These are phyloP conservation scores for Camponotus fellah DNA, from an alignment of 2,888 invertebrate species.

Conservation along the genomic window DNA sequence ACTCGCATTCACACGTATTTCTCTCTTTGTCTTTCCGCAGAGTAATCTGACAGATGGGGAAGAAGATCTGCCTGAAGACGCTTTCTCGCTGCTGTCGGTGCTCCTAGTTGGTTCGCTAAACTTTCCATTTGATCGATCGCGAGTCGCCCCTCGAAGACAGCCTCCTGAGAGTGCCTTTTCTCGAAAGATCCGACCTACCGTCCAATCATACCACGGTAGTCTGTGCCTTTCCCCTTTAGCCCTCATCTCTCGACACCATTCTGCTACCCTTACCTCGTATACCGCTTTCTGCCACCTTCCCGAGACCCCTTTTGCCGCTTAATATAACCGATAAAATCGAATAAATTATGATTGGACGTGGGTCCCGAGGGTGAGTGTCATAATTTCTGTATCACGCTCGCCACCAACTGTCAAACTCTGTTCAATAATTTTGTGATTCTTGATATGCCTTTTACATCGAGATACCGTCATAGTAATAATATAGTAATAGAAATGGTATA, in stretches of 20 bases:
- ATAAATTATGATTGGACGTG: constrained; percentile 43
- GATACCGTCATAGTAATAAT: background rate
- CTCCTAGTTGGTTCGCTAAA: constrained; percentile 91
- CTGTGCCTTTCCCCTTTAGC: constrained; percentile 1
- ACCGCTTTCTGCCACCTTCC: constrained; percentile 1
- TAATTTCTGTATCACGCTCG: constrained; percentile 8
- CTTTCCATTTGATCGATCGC: constrained; percentile 76
- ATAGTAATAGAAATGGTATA: background rate
- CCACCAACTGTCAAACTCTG: background rate
- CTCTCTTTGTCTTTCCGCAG: constrained; percentile 77
- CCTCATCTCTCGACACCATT: background rate
- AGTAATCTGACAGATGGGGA: constrained; percentile 87
- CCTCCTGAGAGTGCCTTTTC: constrained; percentile 56
- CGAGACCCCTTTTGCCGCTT: background rate
- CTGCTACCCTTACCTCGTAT: background rate
- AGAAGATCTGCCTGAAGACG: constrained; percentile 90
- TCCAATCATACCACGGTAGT: constrained; percentile 35
- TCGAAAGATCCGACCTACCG: constrained; percentile 61
- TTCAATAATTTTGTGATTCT: background rate
- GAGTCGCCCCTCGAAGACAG: constrained; percentile 73
- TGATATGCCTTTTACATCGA: background rate
- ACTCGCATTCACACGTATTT: constrained; percentile 4
- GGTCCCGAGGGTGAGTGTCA: constrained; percentile 9
- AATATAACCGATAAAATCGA: constrained; percentile 47
- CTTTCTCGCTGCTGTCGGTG: constrained; percentile 93